Conservation (phyloP, 2,888 invertebrate genomes). For the Leistus spinibarbis region DNA sequence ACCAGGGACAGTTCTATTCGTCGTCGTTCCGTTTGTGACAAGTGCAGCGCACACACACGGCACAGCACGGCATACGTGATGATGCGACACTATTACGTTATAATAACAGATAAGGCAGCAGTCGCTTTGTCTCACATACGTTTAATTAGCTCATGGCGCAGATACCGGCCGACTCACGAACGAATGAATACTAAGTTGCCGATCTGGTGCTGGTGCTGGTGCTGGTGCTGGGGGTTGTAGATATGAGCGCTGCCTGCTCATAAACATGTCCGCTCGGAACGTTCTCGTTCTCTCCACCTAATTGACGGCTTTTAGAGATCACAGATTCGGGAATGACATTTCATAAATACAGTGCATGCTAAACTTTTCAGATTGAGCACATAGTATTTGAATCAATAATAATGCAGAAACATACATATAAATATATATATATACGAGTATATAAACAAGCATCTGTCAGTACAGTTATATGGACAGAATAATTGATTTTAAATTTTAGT, state of each 20-base stretch:
- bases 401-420: background rate
- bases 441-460: background rate
- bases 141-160: background rate
- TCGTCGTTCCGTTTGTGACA: background rate
- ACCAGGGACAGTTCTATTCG: background rate
- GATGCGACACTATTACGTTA: background rate
- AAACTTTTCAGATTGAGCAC: background rate
- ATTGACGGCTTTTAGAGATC: conserved; percentile 13
- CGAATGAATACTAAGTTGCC: no score
- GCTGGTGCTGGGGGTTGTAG: background rate
- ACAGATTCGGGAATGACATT: conserved; percentile 5
- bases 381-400: background rate
- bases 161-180: background rate
- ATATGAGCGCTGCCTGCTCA: background rate
- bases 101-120: background rate
- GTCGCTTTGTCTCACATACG: background rate
- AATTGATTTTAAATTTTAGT: background rate
- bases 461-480: no score
- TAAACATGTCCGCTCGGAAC: conserved; percentile 8
- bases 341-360: conserved; percentile 1
- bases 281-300: background rate
- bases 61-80: background rate
- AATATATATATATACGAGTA: background rate
- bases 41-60: background rate
- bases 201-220: no score